Evolutionary conservation across 2,888 invertebrate species (phyloP).

Genomic region (Podabrus alpinus): DNA sequence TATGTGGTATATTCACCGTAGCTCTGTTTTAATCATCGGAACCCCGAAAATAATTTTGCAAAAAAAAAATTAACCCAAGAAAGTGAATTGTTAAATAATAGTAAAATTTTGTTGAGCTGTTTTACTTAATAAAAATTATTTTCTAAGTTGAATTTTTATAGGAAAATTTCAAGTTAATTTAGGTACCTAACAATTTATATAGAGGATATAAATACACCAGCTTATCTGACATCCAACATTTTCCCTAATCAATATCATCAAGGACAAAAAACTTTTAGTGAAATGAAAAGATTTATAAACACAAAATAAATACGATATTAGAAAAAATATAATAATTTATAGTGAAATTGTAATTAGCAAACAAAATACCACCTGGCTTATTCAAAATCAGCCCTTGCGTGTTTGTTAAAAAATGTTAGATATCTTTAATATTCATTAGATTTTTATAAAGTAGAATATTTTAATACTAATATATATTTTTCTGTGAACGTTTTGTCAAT

Average conservation of each 20-base stretch:
- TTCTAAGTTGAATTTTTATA: background rate
- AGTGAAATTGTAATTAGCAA: constrained; percentile 10
- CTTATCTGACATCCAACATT: background rate
- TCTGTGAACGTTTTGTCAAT: background rate
- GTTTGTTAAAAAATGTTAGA: constrained; percentile 13
- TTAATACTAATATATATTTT: constrained; percentile 5
- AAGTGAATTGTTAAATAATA: background rate
- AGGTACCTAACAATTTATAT: too few relatives aligned
- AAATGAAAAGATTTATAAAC: background rate
- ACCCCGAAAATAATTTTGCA: background rate
- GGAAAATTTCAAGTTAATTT: background rate
- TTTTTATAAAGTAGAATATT: constrained; percentile 14
- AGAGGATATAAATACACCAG: background rate
- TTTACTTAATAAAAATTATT: background rate
- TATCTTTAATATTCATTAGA: constrained; percentile 16
- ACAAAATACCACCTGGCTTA: constrained; percentile 10
- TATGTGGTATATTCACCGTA: too few relatives aligned
- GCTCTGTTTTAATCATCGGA: too few relatives aligned
- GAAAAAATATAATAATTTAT: background rate
- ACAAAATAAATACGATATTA: background rate
- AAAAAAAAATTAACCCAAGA: too few relatives aligned
- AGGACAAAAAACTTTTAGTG: background rate
- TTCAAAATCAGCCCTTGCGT: constrained; percentile 11
- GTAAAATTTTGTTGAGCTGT: background rate
- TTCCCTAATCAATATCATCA: background rate